Evolutionary conservation across 2,797 vertebrate genomes (phyloP), one percentile per base, ranked within the genome.

Genomic region (Gymnothorax javanicus): DNA sequence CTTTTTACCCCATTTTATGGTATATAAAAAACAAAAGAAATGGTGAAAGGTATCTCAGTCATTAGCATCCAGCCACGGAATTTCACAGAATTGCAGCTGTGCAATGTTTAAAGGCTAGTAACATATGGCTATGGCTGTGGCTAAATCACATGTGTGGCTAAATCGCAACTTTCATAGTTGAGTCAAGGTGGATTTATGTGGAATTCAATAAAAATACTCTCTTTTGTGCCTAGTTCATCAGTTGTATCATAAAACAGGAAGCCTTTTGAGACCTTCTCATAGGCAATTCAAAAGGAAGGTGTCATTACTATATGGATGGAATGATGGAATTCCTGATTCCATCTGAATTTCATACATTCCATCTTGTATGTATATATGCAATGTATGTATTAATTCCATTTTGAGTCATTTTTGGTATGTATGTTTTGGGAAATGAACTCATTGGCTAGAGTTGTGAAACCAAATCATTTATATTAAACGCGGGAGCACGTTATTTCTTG

Each of bases 321-420:
- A 81, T 50, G 79, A 82, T 69, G 60, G 60, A 11, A 81, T 50
- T 56, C 9, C 7, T 56, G 50, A 81, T 54, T 20, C n/a, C 33
- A n/a, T n/a, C n/a, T n/a, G n/a, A 54, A 79, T 43, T 7, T 54
- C 7, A 54, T 81, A 12, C 56, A n/a, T 20, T 81, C 17, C 23
- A 73, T 56, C 52, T 56, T 23, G 62, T 25, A 73, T 57, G 7
- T 58, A 50, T 56, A 69, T 54, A 8, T 58, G 9, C 33, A 33
- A 83, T 54, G 71, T 9, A 20, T 83, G 73, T 73, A 75, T 52
- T 43, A 67, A 86, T 43, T 85, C 88, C 33, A 50, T 88, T 86
- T 90, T 89, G 86, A 90, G 88, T 62, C 88, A 86, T 67, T 83
- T 57, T 56, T 64, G 77, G 56, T 90, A 52, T 87, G 87, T 90